A percentile compares a stretch with the other conserved stretches of the same genome.
Conservation (phyloP, 2,888 invertebrate genomes). For the Eugnorisma glareosa region DNA sequence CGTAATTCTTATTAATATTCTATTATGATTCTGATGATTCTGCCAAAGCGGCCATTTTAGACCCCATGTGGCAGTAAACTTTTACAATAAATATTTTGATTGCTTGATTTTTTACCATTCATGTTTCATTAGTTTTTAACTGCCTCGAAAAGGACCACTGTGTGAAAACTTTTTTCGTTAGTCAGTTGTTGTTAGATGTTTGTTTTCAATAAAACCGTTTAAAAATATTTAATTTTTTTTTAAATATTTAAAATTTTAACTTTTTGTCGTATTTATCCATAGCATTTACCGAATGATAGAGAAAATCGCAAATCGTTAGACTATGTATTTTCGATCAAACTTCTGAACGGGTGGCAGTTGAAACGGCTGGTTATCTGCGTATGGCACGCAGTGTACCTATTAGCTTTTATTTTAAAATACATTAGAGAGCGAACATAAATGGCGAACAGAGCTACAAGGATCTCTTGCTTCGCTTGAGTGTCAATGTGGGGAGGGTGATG, state of each 20-base stretch:
- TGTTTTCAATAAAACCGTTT: background rate
- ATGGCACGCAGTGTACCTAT: background rate
- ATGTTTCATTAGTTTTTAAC: background rate
- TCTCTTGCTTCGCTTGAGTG: background rate
- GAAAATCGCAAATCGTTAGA: background rate
- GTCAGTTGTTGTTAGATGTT: too few species aligned
- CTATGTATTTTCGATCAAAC: constrained; percentile 3
- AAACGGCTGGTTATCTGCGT: constrained; percentile 2
- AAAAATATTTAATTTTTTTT: too few species aligned
- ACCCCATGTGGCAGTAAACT: background rate
- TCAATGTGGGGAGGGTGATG: background rate
- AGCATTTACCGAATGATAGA: background rate
- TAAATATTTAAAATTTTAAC: too few species aligned
- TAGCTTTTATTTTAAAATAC: background rate
- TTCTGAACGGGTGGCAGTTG: constrained; percentile 6
- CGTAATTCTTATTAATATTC: too few species aligned
- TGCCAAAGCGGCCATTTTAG: too few species aligned
- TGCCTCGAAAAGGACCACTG: background rate
- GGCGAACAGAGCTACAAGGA: background rate
- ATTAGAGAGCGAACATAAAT: constrained; percentile 43
- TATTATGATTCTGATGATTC: too few species aligned
- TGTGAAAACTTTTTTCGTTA: background rate
- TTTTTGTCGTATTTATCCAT: background rate
- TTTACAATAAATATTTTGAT: background rate
- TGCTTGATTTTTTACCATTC: background rate